Conservation (phyloP, 2,888 invertebrate genomes). For the Hemithea aestivaria region DNA sequence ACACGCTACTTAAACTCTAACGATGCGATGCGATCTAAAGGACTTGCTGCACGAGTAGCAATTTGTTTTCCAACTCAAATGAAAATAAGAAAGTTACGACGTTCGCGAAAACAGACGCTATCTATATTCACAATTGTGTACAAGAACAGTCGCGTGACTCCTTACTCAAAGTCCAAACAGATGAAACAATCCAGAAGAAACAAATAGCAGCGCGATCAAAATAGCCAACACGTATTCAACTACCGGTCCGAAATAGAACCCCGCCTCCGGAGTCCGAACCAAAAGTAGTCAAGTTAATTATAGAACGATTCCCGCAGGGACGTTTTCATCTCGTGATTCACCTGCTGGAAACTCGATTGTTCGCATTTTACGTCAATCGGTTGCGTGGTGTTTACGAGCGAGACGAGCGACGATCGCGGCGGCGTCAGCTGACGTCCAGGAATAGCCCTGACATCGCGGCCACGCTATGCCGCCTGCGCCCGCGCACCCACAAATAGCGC, state of each 20-base stretch:
- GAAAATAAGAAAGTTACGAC: conserved; percentile 8
- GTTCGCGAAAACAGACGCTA: conserved; percentile 10
- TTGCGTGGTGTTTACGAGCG: conserved; percentile 75
- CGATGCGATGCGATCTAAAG: conserved; percentile 11
- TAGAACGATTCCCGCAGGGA: conserved; percentile 68
- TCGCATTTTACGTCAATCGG: conserved; percentile 75
- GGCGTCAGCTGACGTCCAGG: conserved; percentile 77
- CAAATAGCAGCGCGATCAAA: conserved; percentile 57
- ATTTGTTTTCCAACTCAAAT: conserved; percentile 10
- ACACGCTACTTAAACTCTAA: conserved; percentile 20
- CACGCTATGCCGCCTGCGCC: conserved; percentile 76
- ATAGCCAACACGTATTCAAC: conserved; percentile 68
- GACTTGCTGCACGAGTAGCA: conserved; percentile 14
- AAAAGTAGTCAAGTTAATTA: conserved; percentile 76
- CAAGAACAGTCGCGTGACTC: conserved; percentile 24
- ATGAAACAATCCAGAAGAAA: conserved; percentile 49
- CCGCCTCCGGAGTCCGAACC: conserved; percentile 76
- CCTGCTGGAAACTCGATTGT: conserved; percentile 78
- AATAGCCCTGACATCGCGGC: conserved; percentile 78
- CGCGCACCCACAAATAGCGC: conserved; percentile 76
- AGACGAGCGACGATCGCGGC: conserved; percentile 45
- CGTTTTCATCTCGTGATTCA: conserved; percentile 76
- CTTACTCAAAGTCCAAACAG: conserved; percentile 36
- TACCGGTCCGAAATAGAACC: conserved; percentile 69
- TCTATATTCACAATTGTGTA: conserved; percentile 2